Evolutionary conservation across 2,797 vertebrate genomes (phyloP).

Genomic region (Lates japonicus): DNA sequence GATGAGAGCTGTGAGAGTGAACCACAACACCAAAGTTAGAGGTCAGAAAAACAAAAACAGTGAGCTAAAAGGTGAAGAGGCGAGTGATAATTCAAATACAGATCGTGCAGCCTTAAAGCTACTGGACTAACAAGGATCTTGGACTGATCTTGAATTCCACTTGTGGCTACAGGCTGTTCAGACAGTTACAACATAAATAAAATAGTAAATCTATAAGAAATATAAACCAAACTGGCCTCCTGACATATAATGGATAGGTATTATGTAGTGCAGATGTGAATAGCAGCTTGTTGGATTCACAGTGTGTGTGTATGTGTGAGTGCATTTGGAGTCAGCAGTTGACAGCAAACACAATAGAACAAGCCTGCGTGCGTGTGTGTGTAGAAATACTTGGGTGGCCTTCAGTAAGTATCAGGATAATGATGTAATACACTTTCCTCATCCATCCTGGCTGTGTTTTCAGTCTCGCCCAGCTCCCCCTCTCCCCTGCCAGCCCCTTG

Average conservation of each 20-base stretch:
- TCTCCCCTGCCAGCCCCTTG: constrained; percentile 43
- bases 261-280: constrained; percentile 24
- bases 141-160: neutral
- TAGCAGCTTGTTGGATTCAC: constrained; percentile 36
- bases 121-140: neutral
- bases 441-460: constrained; percentile 61
- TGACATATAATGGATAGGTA: constrained; percentile 24
- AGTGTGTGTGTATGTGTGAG: constrained; percentile 27
- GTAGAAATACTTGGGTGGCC: constrained; percentile 77
- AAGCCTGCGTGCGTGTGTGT: constrained; percentile 73
- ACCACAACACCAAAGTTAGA: no score
- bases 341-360: constrained; percentile 89
- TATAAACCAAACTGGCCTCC: constrained; percentile 9
- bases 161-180: constrained; percentile 7
- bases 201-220: constrained; percentile 1
- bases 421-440: constrained; percentile 68
- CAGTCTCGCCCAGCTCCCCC: constrained; percentile 37
- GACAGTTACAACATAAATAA: neutral
- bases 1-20: no score
- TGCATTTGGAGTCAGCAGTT: constrained; percentile 77
- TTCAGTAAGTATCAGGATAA: constrained; percentile 62
- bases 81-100: no score
- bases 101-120: neutral
- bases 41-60: no score
- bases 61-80: no score